phyloP scores from a whole-genome alignment of 2,888 invertebrate genomes.

The Dilophus febrilis region DNA sequence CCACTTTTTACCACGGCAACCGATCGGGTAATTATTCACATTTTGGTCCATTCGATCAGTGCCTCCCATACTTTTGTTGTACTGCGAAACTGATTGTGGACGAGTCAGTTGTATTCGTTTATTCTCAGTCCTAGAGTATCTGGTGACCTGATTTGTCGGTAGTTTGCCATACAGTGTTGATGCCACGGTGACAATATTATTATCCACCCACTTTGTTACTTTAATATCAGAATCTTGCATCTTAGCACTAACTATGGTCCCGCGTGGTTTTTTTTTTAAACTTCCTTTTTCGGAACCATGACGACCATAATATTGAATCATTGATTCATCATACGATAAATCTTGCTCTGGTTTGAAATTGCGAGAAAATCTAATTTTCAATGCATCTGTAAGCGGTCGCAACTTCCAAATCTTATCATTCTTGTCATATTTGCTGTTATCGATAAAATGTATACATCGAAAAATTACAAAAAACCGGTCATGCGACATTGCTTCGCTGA shows the following conservation, averaged over 20 bases:
- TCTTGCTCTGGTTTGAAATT: constrained; percentile 12
- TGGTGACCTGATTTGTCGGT: constrained; percentile 2
- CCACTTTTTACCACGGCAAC: no score
- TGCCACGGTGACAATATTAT: constrained; percentile 15
- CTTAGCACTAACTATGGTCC: constrained; percentile 5
- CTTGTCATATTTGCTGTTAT: constrained; percentile 1
- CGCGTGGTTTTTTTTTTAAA: constrained; percentile 7
- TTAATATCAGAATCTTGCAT: constrained; percentile 10
- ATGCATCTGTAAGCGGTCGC: constrained; percentile 11
- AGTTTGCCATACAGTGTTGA: constrained; percentile 7
- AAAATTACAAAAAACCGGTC: constrained; percentile 7
- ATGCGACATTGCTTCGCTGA: constrained; percentile 6
- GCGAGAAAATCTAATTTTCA: constrained; percentile 9
- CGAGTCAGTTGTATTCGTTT: constrained; percentile 6
- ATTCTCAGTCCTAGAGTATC: background rate
- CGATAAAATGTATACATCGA: constrained; percentile 7
- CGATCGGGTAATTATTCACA: no score
- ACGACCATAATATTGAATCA: constrained; percentile 20
- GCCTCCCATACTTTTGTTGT: constrained; percentile 3
- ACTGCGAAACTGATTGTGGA: constrained; percentile 5
- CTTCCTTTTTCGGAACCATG: constrained; percentile 14
- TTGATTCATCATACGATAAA: constrained; percentile 16
- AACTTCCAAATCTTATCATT: constrained; percentile 16
- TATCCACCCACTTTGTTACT: constrained; percentile 16
- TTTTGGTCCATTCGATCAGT: no score